Evolutionary conservation across 2,113 vertebrate species (phyloP).

Genomic region (Ranitomeya variabilis): DNA sequence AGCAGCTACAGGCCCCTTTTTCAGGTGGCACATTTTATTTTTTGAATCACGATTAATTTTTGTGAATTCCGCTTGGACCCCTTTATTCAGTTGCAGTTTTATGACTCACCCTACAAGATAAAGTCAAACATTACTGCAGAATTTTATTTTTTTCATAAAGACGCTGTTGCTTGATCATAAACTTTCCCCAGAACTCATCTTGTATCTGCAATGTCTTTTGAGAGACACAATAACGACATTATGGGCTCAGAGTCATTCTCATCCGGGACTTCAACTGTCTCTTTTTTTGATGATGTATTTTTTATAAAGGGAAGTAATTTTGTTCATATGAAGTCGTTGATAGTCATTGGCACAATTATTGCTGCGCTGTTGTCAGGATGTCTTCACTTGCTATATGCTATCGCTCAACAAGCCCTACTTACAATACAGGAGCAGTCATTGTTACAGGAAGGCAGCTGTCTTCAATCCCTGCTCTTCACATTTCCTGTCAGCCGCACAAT

Average conservation of each 20-base stretch:
- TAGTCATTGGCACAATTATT: slow-evolving; percentile 7
- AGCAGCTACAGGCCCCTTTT: too few relatives aligned
- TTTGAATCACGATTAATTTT: not conserved
- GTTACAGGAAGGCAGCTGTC: not conserved
- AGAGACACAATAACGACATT: slow-evolving; percentile 2
- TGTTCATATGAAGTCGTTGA: not conserved
- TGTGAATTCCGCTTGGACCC: not conserved
- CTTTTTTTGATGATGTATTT: slow-evolving; percentile 5
- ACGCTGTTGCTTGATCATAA: not conserved
- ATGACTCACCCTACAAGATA: not conserved
- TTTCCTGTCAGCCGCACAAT: not conserved
- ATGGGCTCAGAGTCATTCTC: not conserved
- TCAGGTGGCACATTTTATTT: too few relatives aligned
- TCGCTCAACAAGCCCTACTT: slow-evolving; percentile 6
- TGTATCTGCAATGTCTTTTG: slow-evolving; percentile 6
- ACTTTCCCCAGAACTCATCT: not conserved
- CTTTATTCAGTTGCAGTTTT: not conserved
- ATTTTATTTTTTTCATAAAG: not conserved
- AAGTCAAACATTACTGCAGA: not conserved
- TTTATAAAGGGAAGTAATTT: slow-evolving; percentile 25
- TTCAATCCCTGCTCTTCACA: not conserved
- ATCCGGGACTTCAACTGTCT: not conserved
- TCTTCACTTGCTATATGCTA: not conserved
- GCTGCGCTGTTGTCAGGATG: slow-evolving; percentile 6
- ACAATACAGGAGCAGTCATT: slow-evolving; percentile 14